Base-by-base conservation (phyloP, 1,140 invertebrate genomes). In the Apis dorsata region DNA sequence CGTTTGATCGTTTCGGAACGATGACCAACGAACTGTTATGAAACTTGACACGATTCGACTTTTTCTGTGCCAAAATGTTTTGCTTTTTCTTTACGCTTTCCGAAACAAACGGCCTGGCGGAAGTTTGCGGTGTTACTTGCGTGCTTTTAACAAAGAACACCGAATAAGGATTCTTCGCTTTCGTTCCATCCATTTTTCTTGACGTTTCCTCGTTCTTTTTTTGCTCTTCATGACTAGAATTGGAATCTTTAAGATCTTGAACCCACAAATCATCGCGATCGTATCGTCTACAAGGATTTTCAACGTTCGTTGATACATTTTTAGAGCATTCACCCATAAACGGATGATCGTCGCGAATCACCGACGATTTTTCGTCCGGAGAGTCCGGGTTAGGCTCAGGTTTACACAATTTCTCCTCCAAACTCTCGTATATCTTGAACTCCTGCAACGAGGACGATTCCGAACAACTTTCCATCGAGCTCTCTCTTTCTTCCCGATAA, bases 231-330 rank as follows among this genome's bases (percentile, higher is more conserved):
- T 11, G 24, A 9, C 62, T 51, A 11, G 17, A 34, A 10, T 62
- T 49, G 12, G 34, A 10, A 11, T 74, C 17, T 10, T 87, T 72
- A 15, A 80, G 51, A 1, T 76, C 28, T 15, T 51, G 73, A 63
- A 87, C 66, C 85, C 87, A 87, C 17, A 83, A 8, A 72, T 87
- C 68, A 17, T 85, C 87, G 3, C 82, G 62, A 62, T 87, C 87
- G 49, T 72, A 82, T 10, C 75, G 71, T 34, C 86, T 85, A 1
- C 55, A 70, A 17, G 81, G 73, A 60, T 79, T 34, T 51, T 84
- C 55, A 19, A 17, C 2, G 10, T 7, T 53, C 21, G 57, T 10
- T 3, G 34, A 34, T 8, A n/a, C 10, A 11, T 76, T 69, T 17
- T 59, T 13, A 1, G 57, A 19, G 8, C 34, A 81, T n/a, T 79